Evolutionary conservation across 2,888 invertebrate genomes (phyloP).

Genomic region (Drosophila aldrichi): DNA sequence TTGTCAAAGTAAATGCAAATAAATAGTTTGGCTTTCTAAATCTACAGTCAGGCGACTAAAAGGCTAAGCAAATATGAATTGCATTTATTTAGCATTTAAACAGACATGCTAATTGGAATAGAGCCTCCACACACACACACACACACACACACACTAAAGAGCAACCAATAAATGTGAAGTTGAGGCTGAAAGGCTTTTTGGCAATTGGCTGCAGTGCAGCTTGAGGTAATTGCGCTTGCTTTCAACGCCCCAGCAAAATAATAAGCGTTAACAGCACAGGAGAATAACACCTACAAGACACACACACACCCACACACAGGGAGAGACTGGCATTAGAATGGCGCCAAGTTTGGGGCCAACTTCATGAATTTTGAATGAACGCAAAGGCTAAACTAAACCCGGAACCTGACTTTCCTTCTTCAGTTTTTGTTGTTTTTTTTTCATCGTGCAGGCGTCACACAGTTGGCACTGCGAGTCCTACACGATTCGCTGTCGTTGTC

Average conservation of each 20-base stretch:
- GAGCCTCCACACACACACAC: neutral
- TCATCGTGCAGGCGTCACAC: conserved; percentile 27
- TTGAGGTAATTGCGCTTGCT: conserved; percentile 57
- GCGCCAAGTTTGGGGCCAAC: conserved; percentile 73
- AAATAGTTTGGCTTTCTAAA: conserved; percentile 14
- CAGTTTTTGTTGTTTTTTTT: conserved; percentile 28
- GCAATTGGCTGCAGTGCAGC: conserved; percentile 50
- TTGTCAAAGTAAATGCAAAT: conserved; percentile 4
- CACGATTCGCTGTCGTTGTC: conserved; percentile 10
- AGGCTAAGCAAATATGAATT: conserved; percentile 14
- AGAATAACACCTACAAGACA: conserved; percentile 28
- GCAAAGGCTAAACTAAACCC: conserved; percentile 56
- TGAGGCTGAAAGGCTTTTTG: conserved; percentile 22
- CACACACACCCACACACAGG: conserved; percentile 1
- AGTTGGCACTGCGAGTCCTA: conserved; percentile 47
- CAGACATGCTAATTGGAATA: conserved; percentile 39
- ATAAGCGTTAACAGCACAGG: conserved; percentile 48
- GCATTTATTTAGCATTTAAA: conserved; percentile 11
- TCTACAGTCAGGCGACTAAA: neutral
- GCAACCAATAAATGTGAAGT: conserved; percentile 52
- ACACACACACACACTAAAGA: conserved; percentile 33
- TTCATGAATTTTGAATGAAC: conserved; percentile 80
- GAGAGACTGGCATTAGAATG: conserved; percentile 58
- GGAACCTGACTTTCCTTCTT: conserved; percentile 3
- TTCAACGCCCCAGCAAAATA: conserved; percentile 58